These are phyloP conservation scores for Otus scops DNA, from an alignment of 2,797 vertebrate species.

Conservation along the genomic window DNA sequence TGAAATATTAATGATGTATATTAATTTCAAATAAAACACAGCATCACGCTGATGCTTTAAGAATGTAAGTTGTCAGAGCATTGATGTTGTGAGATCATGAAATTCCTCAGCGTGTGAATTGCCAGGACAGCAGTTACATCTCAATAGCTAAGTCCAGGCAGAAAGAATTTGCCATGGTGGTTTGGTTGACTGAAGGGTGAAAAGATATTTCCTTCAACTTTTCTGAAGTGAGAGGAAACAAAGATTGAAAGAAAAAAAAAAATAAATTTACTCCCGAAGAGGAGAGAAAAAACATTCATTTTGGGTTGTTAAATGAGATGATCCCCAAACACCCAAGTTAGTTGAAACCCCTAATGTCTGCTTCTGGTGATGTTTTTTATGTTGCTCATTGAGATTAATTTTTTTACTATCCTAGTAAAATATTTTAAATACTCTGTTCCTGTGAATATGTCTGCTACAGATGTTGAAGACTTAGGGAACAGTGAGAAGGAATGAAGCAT, in stretches of 20 bases:
- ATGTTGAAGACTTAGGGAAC: not conserved
- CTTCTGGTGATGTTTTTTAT: not conserved
- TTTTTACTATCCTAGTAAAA: not conserved
- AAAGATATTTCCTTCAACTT: not conserved
- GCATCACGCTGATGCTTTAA: not conserved
- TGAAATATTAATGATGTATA: not conserved
- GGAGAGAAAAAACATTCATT: not conserved
- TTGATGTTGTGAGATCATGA: not conserved
- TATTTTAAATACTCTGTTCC: not conserved
- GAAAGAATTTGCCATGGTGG: not conserved
- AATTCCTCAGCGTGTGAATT: not conserved
- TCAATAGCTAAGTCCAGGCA: not conserved
- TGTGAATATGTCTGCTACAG: not conserved
- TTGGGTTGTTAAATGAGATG: not conserved
- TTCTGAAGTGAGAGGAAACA: not conserved
- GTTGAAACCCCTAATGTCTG: not conserved
- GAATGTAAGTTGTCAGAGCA: not conserved
- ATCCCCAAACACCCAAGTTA: not conserved
- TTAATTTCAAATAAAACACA: conserved; percentile 4
- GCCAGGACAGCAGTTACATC: not conserved
- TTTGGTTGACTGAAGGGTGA: not conserved
- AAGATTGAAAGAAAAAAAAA: not conserved
- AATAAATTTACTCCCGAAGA: not conserved
- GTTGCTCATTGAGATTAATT: not conserved
- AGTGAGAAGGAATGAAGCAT: not conserved